A percentile compares a stretch with the other conserved stretches of the same genome.
Evolutionary conservation across 2,888 invertebrate genomes (phyloP).

Genomic region (Caenorhabditis plicata): DNA sequence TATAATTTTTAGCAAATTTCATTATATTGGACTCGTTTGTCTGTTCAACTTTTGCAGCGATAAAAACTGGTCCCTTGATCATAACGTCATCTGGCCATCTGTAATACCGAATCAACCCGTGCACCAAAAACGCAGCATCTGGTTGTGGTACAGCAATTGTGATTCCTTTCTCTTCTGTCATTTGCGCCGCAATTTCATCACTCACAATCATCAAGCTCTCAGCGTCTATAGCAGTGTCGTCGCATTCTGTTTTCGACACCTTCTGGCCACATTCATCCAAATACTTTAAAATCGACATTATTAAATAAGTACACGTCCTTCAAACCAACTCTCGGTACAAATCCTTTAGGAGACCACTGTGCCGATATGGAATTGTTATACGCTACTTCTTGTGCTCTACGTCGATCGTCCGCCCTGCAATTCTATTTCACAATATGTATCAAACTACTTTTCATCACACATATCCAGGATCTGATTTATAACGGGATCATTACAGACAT

Average conservation of each 20-base stretch:
- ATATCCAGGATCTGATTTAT: conserved; percentile 53
- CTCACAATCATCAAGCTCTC: conserved; percentile 34
- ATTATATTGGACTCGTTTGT: conserved; percentile 16
- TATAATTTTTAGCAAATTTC: conserved; percentile 23
- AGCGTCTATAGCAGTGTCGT: conserved; percentile 25
- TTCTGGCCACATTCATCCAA: conserved; percentile 12
- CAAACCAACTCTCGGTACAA: conserved; percentile 45
- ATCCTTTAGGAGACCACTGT: conserved; percentile 46
- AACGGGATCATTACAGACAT: conserved; percentile 47
- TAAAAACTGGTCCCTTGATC: conserved; percentile 48
- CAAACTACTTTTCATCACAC: too few relatives aligned
- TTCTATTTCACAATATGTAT: background rate
- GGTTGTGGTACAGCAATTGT: conserved; percentile 41
- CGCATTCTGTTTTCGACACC: conserved; percentile 8
- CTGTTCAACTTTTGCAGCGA: conserved; percentile 28
- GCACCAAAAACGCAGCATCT: conserved; percentile 33
- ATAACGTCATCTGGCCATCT: conserved; percentile 40
- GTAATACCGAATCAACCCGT: conserved; percentile 28
- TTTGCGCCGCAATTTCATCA: conserved; percentile 27
- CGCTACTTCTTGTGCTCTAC: conserved; percentile 28
- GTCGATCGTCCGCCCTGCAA: conserved; percentile 37
- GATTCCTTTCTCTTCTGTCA: conserved; percentile 42
- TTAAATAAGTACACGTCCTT: too few relatives aligned
- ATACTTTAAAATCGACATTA: conserved; percentile 22
- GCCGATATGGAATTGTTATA: conserved; percentile 21